A percentile compares a stretch with the other conserved stretches of the same genome.
Conservation (phyloP, 2,797 vertebrate genomes). For the Kryptolebias ocellatus region DNA sequence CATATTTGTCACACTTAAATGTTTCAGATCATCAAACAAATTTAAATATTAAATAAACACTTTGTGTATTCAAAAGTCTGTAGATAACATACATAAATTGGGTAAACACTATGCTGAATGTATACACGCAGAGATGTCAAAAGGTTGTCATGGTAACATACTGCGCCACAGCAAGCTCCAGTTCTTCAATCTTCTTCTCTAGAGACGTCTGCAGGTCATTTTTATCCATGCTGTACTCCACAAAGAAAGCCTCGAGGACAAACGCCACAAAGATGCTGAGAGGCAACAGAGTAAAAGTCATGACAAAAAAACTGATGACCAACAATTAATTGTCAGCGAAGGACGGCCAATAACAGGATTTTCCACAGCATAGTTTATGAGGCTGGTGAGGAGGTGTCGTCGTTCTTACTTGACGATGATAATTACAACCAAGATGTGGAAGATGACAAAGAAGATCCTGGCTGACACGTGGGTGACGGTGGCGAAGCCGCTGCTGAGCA, state of each 20-base stretch:
- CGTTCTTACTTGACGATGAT: conserved; percentile 90
- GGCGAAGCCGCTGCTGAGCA: conserved; percentile 88
- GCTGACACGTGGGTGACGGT: conserved; percentile 84
- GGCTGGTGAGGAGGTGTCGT: background rate
- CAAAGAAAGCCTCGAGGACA: conserved; percentile 93
- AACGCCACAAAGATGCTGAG: conserved; percentile 93
- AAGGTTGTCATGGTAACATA: conserved; percentile 66
- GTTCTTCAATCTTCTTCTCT: conserved; percentile 93
- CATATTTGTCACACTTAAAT: no score
- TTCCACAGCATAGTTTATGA: background rate
- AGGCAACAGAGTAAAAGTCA: conserved; percentile 1
- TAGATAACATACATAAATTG: background rate
- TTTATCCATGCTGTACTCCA: conserved; percentile 92
- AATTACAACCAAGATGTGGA: conserved; percentile 92
- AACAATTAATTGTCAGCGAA: background rate
- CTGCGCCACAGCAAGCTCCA: conserved; percentile 88
- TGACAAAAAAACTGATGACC: no score
- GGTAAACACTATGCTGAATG: background rate
- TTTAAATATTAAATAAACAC: no score
- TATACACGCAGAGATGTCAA: background rate
- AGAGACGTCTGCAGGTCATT: conserved; percentile 91
- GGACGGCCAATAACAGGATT: background rate
- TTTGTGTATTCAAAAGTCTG: no score
- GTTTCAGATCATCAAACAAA: no score
- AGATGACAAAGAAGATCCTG: conserved; percentile 89